phyloP scores from a whole-genome alignment of 2,797 vertebrate genomes.

The Myotis daubentonii region DNA sequence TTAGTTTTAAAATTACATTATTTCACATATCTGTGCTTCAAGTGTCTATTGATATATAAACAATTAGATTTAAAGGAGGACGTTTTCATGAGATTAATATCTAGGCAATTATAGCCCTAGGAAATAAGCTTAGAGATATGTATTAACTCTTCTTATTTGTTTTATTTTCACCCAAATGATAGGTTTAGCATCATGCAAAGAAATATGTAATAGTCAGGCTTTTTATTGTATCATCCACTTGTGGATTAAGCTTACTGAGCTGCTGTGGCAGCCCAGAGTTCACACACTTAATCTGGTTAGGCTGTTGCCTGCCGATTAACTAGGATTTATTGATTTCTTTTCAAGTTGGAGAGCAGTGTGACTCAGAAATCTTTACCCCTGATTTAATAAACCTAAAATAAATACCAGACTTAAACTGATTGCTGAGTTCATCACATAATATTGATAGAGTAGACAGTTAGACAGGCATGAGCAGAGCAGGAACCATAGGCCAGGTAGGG shows the following conservation, averaged over 20 bases:
- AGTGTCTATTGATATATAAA: constrained; percentile 33
- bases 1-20: constrained; percentile 45
- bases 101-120: not conserved
- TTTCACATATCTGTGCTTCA: constrained; percentile 47
- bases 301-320: constrained; percentile 78
- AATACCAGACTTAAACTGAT: constrained; percentile 77
- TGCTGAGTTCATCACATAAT: constrained; percentile 68
- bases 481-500: not conserved
- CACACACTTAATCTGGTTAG: constrained; percentile 83
- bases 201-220: constrained; percentile 71
- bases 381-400: constrained; percentile 81
- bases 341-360: constrained; percentile 75
- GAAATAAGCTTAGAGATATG: constrained; percentile 32
- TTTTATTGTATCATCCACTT: constrained; percentile 72
- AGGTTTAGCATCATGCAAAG: constrained; percentile 75
- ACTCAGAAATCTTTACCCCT: constrained; percentile 76
- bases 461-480: not conserved
- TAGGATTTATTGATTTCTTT: constrained; percentile 77
- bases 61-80: constrained; percentile 29
- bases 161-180: constrained; percentile 72
- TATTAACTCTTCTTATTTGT: constrained; percentile 70
- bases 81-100: constrained; percentile 59
- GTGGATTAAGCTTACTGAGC: constrained; percentile 75
- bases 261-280: constrained; percentile 75
- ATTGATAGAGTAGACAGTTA: not conserved